These are phyloP conservation scores for Platysteira castanea DNA, from an alignment of 2,113 vertebrate genomes.

Conservation along the genomic window DNA sequence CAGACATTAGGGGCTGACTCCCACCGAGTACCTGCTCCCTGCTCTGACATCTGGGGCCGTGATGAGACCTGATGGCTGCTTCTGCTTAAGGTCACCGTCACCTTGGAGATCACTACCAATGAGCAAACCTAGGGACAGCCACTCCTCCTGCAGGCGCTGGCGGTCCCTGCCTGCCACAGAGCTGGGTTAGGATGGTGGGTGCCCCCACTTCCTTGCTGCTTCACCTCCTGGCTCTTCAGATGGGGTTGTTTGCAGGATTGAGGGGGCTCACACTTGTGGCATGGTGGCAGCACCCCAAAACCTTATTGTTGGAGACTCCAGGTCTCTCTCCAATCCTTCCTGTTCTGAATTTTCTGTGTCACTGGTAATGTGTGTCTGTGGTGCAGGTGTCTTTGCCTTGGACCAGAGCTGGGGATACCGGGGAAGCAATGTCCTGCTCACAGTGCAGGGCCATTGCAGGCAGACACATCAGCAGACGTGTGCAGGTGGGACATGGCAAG, in stretches of 20 bases:
- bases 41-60: neutral
- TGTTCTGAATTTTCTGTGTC: neutral
- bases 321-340: neutral
- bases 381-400: neutral
- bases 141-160: rapidly evolving
- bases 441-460: neutral
- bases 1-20: neutral
- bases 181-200: neutral
- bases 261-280: rapidly evolving
- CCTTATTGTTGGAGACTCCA: neutral
- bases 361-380: rapidly evolving
- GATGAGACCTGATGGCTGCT: neutral
- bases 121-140: neutral
- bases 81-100: neutral
- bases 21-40: neutral
- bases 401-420: neutral
- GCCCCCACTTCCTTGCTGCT: neutral
- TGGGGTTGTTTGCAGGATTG: neutral
- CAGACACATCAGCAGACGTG: rapidly evolving
- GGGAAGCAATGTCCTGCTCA: neutral
- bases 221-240: neutral
- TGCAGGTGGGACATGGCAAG: neutral
- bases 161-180: neutral
- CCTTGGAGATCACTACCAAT: neutral
- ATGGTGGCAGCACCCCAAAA: neutral